These are phyloP conservation scores for Actenoides hombroni DNA, from an alignment of 2,113 vertebrate genomes.

Conservation along the genomic window DNA sequence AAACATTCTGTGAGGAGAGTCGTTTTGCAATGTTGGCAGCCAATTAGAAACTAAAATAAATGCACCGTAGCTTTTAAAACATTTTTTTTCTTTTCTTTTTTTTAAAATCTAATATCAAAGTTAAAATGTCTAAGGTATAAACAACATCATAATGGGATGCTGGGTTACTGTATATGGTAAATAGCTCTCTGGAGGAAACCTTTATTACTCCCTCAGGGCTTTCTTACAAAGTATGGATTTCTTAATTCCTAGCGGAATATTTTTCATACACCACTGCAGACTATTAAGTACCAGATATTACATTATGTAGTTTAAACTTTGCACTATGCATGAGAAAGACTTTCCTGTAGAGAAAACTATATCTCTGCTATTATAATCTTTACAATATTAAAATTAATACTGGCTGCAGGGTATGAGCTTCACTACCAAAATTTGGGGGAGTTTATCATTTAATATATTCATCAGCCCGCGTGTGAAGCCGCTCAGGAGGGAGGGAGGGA, in stretches of 20 bases:
- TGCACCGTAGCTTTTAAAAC: slow-evolving; percentile 48
- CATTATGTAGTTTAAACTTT: slow-evolving; percentile 77
- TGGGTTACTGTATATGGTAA: slow-evolving; percentile 69
- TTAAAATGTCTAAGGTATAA: slow-evolving; percentile 66
- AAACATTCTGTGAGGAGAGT: not conserved
- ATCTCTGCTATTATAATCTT: slow-evolving; percentile 60
- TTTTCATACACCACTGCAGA: slow-evolving; percentile 80
- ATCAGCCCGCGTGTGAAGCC: not conserved
- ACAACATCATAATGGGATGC: slow-evolving; percentile 59
- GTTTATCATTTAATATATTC: slow-evolving; percentile 57
- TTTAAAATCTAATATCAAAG: slow-evolving; percentile 24
- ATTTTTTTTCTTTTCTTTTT: not conserved
- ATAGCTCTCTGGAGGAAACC: slow-evolving; percentile 73
- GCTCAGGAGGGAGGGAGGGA: not conserved
- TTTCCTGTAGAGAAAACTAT: slow-evolving; percentile 62
- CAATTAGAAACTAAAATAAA: slow-evolving; percentile 65
- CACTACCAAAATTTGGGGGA: slow-evolving; percentile 54
- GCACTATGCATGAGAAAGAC: slow-evolving; percentile 66
- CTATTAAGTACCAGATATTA: slow-evolving; percentile 79
- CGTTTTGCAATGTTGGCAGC: slow-evolving; percentile 2
- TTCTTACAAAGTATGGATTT: slow-evolving; percentile 75
- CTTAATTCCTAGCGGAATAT: slow-evolving; percentile 79
- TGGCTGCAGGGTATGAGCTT: slow-evolving; percentile 68
- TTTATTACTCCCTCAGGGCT: slow-evolving; percentile 76
- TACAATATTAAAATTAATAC: slow-evolving; percentile 71